Evolutionary conservation across 2,888 invertebrate genomes (phyloP).

Genomic region (Drosophila testacea): DNA sequence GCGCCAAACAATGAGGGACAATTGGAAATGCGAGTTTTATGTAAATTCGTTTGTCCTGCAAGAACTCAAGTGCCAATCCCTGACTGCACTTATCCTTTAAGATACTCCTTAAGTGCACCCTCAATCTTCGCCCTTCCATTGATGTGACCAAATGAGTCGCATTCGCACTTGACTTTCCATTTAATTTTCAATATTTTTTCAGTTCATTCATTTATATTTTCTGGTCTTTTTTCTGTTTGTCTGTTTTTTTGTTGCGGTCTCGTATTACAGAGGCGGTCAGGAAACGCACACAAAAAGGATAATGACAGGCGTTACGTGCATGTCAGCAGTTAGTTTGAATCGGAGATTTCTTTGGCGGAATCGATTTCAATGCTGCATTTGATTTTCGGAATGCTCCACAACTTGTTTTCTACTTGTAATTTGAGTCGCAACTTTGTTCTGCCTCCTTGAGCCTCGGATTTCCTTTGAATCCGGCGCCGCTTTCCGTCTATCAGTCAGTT

Average conservation of each 20-base stretch:
- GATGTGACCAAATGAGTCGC: conserved; percentile 23
- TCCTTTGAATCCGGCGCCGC: conserved; percentile 73
- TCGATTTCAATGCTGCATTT: conserved; percentile 39
- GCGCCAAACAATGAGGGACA: conserved; percentile 42
- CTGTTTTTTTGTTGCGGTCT: conserved; percentile 22
- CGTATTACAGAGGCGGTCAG: conserved; percentile 53
- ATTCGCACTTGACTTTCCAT: conserved; percentile 37
- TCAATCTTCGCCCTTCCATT: background rate
- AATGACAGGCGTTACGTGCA: conserved; percentile 51
- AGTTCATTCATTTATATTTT: background rate
- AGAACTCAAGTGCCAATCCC: conserved; percentile 49
- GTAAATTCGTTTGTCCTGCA: conserved; percentile 61
- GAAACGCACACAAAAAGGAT: conserved; percentile 53
- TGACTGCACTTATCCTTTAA: conserved; percentile 61
- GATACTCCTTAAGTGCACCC: conserved; percentile 44
- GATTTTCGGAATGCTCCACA: conserved; percentile 16
- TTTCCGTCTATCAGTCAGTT: conserved; percentile 2
- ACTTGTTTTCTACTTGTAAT: conserved; percentile 47
- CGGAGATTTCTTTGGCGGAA: conserved; percentile 27
- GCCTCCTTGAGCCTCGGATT: conserved; percentile 45
- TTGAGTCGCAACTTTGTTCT: conserved; percentile 64
- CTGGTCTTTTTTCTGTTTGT: background rate
- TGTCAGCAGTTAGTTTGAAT: conserved; percentile 30
- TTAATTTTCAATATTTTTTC: conserved; percentile 13
- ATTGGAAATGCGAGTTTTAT: conserved; percentile 66